Evolutionary conservation across 2,797 vertebrate genomes (phyloP), one percentile per base, ranked within the genome.

Genomic region (Periophthalmus magnuspinnatus): DNA sequence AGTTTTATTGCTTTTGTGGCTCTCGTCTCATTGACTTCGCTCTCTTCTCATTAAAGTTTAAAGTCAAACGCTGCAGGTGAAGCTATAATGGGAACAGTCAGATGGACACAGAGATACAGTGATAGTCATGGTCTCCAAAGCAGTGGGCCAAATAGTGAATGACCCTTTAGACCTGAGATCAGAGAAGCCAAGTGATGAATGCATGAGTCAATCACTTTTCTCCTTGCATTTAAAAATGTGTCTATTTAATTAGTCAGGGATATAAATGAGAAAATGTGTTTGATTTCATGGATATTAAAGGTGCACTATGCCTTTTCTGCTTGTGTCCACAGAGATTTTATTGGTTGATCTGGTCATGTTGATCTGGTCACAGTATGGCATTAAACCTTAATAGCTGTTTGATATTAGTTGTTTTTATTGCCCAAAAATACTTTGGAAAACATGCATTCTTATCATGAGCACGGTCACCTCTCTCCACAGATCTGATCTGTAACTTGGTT

Each of bases 1-100:
- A 16, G 3, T 36, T 63, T 63, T 63, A 63, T 47, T 63, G 61
- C 61, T 63, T 63, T 41, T 63, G 61, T 17, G 61, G 61, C 61
- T 63, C 61, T 47, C 2, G 36, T 16, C 61, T 45, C 33, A 61
- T 2, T 61, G 34, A 7, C 61, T 28, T 22, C 11, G 6, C 21
- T 60, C 21, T 21, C 36, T 21, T 62, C 41, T 45, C 38, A 45
- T 63, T 45, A 45, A 45, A 24, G 61, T 63, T 63, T 63, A 63
- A 28, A 22, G 38, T 0, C 5, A 10, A 21, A n/a, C n/a, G 36
- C 61, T 63, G 61, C 61, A 45, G 61, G 61, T 63, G 61, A 47
- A 45, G 45, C 36, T 24, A 45, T 45, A 45, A 63, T 24, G 11
- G 36, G 21, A 47, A 6, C n/a, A 8, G 19, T 45, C 21, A 28